Percentiles rank a stretch among this genome's conserved stretches.
Evolutionary conservation across 2,113 vertebrate genomes (phyloP).

Genomic region (Lanius ludovicianus): DNA sequence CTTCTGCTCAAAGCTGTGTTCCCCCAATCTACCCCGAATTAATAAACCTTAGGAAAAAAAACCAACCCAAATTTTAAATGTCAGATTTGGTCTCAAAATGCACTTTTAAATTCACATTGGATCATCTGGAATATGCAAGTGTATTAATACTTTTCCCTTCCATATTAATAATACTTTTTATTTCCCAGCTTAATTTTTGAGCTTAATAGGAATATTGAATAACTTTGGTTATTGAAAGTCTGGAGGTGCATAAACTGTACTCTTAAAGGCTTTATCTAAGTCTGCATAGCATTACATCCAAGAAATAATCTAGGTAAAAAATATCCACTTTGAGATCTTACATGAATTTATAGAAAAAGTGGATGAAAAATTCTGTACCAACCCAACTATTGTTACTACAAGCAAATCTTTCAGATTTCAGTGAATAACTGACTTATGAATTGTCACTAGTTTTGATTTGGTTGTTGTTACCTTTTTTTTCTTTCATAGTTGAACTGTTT

Average conservation of each 20-base stretch:
- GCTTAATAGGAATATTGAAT: background rate
- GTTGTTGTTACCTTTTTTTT: background rate
- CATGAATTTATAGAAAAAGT: background rate
- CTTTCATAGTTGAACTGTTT: background rate
- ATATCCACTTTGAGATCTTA: background rate
- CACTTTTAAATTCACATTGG: background rate
- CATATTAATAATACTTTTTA: background rate
- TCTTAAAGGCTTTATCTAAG: background rate
- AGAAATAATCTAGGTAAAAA: background rate
- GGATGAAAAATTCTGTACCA: background rate
- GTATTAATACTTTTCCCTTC: background rate
- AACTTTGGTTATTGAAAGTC: background rate
- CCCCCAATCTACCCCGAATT: rapidly evolving
- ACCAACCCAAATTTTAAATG: background rate
- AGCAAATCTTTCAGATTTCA: background rate
- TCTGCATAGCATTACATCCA: background rate
- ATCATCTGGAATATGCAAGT: background rate
- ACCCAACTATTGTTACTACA: background rate
- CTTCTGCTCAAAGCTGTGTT: background rate
- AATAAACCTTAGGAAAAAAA: background rate
- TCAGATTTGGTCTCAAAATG: background rate
- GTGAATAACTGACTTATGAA: background rate
- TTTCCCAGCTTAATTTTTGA: background rate
- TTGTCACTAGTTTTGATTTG: background rate
- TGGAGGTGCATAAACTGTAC: background rate